A percentile compares a stretch with the other conserved stretches of the same genome.
Conservation (phyloP, 2,797 vertebrate genomes). For the Diplodus puntazzo region DNA sequence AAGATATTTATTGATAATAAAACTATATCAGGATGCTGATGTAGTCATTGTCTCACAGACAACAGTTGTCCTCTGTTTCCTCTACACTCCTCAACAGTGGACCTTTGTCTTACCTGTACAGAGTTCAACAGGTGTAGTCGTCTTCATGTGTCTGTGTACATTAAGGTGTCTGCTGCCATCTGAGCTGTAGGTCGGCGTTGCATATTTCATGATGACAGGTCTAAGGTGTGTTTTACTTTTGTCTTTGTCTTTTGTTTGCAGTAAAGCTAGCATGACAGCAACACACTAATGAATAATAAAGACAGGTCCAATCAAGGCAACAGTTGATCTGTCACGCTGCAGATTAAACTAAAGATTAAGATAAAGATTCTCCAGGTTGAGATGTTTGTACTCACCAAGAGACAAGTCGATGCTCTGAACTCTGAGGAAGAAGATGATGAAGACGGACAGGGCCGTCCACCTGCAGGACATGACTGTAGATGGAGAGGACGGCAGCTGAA, state of each 20-base stretch:
- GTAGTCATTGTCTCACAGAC: not conserved
- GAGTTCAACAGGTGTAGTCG: constrained; percentile 23
- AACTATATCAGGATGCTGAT: not conserved
- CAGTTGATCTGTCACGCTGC: not conserved
- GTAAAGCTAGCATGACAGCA: not conserved
- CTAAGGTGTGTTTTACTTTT: constrained; percentile 42
- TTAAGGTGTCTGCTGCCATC: constrained; percentile 38
- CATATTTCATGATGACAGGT: constrained; percentile 62
- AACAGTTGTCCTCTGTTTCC: not conserved
- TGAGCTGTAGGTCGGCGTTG: constrained; percentile 37
- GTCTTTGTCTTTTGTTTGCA: constrained; percentile 23
- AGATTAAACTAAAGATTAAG: not conserved
- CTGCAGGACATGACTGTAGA: constrained; percentile 48
- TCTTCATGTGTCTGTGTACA: constrained; percentile 10
- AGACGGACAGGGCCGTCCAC: not conserved
- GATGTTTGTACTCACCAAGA: constrained; percentile 54
- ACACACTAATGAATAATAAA: not conserved
- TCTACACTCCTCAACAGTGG: not conserved
- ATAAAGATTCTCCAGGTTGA: not conserved
- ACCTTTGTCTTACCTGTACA: not conserved
- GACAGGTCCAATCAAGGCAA: not conserved
- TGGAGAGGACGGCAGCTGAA: not conserved
- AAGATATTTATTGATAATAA: not conserved
- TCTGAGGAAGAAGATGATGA: constrained; percentile 28
- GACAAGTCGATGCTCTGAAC: constrained; percentile 1